A percentile compares a stretch with the other conserved stretches of the same genome.
Conservation (phyloP, 2,113 vertebrate genomes). For the Cnemophilus loriae region DNA sequence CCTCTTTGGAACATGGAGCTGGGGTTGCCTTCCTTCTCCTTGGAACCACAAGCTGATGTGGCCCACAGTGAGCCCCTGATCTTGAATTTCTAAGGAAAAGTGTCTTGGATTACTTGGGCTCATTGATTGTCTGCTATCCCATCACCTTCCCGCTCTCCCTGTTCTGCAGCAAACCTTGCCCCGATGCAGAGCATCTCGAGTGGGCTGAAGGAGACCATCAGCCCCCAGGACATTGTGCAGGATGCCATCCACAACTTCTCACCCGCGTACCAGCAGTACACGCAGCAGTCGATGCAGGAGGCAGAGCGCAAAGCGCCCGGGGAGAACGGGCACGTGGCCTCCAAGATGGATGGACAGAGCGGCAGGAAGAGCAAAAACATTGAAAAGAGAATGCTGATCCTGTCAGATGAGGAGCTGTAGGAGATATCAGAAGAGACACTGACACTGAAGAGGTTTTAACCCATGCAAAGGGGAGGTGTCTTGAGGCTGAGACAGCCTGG, state of each 20-base stretch:
- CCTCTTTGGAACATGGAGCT: neutral
- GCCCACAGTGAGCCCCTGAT: neutral
- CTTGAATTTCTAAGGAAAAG: neutral
- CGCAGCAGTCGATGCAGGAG: slow-evolving; percentile 89
- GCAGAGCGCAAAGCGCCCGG: slow-evolving; percentile 59
- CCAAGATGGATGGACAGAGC: neutral
- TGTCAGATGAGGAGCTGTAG: slow-evolving; percentile 88
- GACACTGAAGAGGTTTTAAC: neutral
- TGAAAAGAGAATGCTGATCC: slow-evolving; percentile 91
- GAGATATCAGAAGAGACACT: neutral
- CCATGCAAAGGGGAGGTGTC: neutral
- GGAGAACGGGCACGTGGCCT: slow-evolving; percentile 64
- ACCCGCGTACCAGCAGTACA: slow-evolving; percentile 86
- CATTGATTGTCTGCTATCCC: neutral
- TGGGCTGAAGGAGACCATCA: slow-evolving; percentile 91
- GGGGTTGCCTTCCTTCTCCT: neutral
- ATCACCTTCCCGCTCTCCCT: neutral
- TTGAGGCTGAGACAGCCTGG: neutral
- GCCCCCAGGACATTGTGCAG: slow-evolving; percentile 90
- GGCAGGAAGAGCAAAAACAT: slow-evolving; percentile 71
- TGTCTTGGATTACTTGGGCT: neutral
- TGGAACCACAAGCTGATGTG: fast-evolving
- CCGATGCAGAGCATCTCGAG: slow-evolving; percentile 96
- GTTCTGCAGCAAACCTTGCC: slow-evolving; percentile 74
- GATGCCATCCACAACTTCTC: slow-evolving; percentile 94